Base-by-base conservation (phyloP, 1,140 invertebrate species). In the Metaphire vulgaris region DNA sequence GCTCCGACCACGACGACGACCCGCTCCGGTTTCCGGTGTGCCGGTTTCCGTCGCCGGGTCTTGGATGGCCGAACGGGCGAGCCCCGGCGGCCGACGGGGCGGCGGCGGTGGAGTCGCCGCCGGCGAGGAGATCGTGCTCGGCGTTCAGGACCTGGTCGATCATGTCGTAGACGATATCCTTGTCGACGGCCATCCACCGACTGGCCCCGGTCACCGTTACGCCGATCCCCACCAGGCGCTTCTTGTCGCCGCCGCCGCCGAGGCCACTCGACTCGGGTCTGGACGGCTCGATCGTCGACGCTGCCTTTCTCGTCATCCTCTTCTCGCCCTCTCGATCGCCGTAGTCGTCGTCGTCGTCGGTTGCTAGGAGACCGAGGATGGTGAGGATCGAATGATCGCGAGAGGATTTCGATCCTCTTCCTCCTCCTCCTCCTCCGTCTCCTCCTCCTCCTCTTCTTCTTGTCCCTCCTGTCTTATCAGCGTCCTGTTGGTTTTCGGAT, bases 181-280 rank as follows among this genome's bases (percentile, higher is more conserved):
- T 56, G 41, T 56, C 41, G 41, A 56, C 41, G 41, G 41, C 41
- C 41, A 56, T 56, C 41, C 41, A 56, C 41, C 41, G 41, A 56
- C 41, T 56, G 41, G 6, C 6, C 21, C 41, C 41, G 41, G 21
- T 56, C 41, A 56, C 41, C 41, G 41, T 56, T 21, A 56, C 41
- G 6, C 41, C 41, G 41, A 56, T 56, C 41, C 41, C 41, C 6
- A 56, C 6, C 41, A 56, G 21, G 6, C 41, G 6, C 6, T 56
- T 56, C 41, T 56, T 56, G 41, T 56, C 41, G 6, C 6, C 6
- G 6, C 41, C 41, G 6, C 41, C 41, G 41, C 41, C 41, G 41
- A 6, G 6, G 41, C 41, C 41, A 56, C 21, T 6, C 6, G 41
- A 56, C 41, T 21, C 21, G 21, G 6, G 6, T 6, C 41, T 21